Base-by-base conservation (phyloP, 2,113 vertebrate species). In the Oenanthe melanoleuca region DNA sequence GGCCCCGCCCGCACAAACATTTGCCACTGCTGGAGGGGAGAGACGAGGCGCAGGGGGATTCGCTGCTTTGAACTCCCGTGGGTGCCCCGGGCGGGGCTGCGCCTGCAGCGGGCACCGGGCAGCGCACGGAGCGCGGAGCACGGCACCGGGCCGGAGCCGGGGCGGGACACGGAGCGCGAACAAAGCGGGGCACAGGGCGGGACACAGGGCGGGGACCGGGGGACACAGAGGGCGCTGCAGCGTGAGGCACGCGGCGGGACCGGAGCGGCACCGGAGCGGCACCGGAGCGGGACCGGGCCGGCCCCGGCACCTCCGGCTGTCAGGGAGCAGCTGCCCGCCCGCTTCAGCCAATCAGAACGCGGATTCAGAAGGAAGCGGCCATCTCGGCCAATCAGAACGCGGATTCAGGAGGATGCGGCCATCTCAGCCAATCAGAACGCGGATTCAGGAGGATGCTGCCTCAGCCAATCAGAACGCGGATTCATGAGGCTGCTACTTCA, bases 41-140 rank as follows among this genome's bases (percentile, higher is more conserved):
- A 25, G 26, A 15, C 1, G 12, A 4, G 17, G 44, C 8, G 2
- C 31, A 2, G 14, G 44, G 37, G 14, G 12, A 56, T 10, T 20
- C 5, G 6, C 70, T 4, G 69, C 17, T 7, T 0, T 1, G 6
- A 14, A 5, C 1, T 12, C 34, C 63, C 31, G 15, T 0, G 9
- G 23, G 19, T 2, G 20, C 26, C 38, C 21, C 3, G 1, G 61
- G 7, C 5, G 1, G 10, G 14, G 17, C 7, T 8, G 18, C 2
- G 11, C 33, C 56, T 4, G 75, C 5, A 5, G 11, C 65, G 1
- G 65, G 45, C 69, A 24, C 28, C n/a, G 34, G 2, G 69, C 29
- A 14, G 28, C 60, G 47, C 37, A 22, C 8, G 5, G 45, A 8
- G 22, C 49, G 20, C 8, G 3, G 63, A 7, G 1, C 52, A 37